phyloP scores from a whole-genome alignment of 2,888 invertebrate genomes.

The Dicyrtomina minuta region DNA sequence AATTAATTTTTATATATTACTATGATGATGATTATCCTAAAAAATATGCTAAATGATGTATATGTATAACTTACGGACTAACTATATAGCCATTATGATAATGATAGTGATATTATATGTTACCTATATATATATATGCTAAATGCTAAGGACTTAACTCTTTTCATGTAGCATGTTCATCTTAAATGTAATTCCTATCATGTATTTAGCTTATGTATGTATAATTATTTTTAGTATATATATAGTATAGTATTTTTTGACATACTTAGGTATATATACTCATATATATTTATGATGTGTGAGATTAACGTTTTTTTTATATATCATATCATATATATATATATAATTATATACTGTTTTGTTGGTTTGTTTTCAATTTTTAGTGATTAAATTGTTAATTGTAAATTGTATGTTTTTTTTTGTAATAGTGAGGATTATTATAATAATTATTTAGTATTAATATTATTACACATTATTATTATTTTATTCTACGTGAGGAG shows the following conservation, averaged over 20 bases:
- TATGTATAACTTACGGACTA: neutral
- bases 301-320: neutral
- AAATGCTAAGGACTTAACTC: neutral
- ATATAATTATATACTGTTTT: slow-evolving; percentile 25
- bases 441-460: neutral
- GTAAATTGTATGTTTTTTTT: neutral
- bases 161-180: neutral
- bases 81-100: too few species aligned
- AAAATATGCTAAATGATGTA: neutral
- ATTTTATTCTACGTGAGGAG: slow-evolving; percentile 49
- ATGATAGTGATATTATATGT: slow-evolving; percentile 9
- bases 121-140: neutral
- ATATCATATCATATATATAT: neutral
- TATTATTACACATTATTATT: neutral
- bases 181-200: neutral
- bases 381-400: slow-evolving; percentile 2
- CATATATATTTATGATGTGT: slow-evolving; percentile 1
- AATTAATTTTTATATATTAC: too few species aligned
- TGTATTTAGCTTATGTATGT: slow-evolving; percentile 13
- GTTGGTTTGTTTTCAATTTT: slow-evolving; percentile 2
- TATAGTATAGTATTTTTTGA: too few species aligned
- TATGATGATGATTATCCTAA: neutral
- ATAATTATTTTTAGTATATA: too few species aligned
- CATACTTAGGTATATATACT: slow-evolving; percentile 4
- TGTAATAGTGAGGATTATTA: neutral